Base-by-base conservation (phyloP, 2,797 vertebrate species). In the Poliocrania exsul region DNA sequence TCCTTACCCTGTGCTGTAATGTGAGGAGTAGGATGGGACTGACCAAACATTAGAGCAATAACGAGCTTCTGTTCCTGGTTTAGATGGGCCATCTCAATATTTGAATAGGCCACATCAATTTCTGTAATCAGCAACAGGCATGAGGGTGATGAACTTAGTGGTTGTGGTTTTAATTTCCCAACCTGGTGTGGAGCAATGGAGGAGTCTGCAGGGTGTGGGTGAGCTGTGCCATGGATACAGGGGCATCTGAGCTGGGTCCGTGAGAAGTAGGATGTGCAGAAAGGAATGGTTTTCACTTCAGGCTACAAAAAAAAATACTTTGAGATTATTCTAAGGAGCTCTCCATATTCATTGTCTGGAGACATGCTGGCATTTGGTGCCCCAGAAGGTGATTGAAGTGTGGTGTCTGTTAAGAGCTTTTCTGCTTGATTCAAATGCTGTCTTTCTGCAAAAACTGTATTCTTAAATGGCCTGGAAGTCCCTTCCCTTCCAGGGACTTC, bases 1-100 rank as follows among this genome's bases (percentile, higher is more conserved):
- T 61, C 31, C 26, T 44, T 29, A 2, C 15, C 12, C 60, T 26
- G 40, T 31, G 31, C 31, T 57, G 25, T 42, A 4, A n/a, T 7
- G 29, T 38, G 28, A 50, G 64, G 47, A 53, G 25, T 6, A 3
- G 2, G 35, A 4, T 6, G 7, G 0, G 4, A 53, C 47, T 1
- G 3, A 64, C n/a, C n/a, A 62, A 38, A 9, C 2, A 4, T 25
- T 29, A 75, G 8, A 75, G 8, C 29, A 26, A 20, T 6, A 42
- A 8, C 6, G 53, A 40, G 21, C n/a, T 65, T 62, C 67, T 46
- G 17, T 13, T 33, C 73, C 78, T 62, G 72, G n/a, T 70, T 71
- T 28, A 73, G 60, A 17, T 54, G 26, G n/a, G 18, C 31, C 35
- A 9, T 57, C 65, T 83, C 5, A 0, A 78, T 74, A 25, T n/a